Percentiles rank a stretch among this genome's conserved stretches.
phyloP scores from a whole-genome alignment of 2,113 vertebrate genomes.

The Mormoops blainvillei region DNA sequence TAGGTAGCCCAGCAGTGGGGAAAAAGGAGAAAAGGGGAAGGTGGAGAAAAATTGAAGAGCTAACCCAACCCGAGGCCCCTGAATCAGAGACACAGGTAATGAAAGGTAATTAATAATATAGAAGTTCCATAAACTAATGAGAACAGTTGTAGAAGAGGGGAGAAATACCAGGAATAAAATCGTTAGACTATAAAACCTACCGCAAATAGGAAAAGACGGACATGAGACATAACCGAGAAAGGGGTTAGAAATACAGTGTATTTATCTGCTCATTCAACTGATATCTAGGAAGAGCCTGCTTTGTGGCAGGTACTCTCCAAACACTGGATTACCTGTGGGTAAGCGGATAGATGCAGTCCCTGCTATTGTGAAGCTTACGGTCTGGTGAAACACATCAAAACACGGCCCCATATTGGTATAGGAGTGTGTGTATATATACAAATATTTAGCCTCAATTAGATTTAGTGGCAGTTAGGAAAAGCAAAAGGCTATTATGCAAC shows the following conservation, averaged over 20 bases:
- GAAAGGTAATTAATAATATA: not conserved
- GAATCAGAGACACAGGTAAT: not conserved
- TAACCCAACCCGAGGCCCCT: too few relatives aligned
- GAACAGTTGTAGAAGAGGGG: not conserved
- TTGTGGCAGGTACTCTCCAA: not conserved
- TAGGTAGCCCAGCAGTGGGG: rapidly evolving
- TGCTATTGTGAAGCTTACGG: not conserved
- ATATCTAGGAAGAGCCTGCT: not conserved
- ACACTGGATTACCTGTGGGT: not conserved
- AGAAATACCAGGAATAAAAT: not conserved
- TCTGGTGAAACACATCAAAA: not conserved
- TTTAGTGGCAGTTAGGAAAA: constrained; percentile 32
- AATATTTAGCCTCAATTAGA: constrained; percentile 50
- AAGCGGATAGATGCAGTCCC: not conserved
- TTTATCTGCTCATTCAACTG: not conserved
- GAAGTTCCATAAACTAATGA: not conserved
- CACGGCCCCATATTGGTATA: not conserved
- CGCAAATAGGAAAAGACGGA: not conserved
- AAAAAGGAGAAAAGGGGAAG: not conserved
- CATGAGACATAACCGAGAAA: not conserved
- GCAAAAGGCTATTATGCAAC: constrained; percentile 37
- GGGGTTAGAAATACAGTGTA: not conserved
- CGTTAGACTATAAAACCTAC: not conserved
- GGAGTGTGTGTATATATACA: not conserved
- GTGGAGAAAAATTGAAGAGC: not conserved